Conservation (phyloP, 2,888 invertebrate genomes). For the Agelastica alni region DNA sequence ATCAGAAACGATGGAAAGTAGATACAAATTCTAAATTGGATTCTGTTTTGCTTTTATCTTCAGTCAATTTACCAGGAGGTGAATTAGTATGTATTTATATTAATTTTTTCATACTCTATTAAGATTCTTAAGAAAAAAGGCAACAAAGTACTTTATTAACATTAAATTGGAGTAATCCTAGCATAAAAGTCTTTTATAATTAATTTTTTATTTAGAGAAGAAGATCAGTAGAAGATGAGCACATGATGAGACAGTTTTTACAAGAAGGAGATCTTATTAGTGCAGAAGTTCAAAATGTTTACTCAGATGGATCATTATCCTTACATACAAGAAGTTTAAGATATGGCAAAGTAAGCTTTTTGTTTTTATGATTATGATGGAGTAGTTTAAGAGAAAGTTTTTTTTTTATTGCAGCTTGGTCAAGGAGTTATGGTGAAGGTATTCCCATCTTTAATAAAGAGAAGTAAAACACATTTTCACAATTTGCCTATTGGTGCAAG, state of each 20-base stretch:
- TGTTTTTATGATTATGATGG: background rate
- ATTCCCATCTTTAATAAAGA: slow-evolving; percentile 86
- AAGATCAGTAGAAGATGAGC: slow-evolving; percentile 93
- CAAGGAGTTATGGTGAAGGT: slow-evolving; percentile 91
- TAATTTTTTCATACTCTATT: no score
- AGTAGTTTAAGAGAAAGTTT: no score
- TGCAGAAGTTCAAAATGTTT: slow-evolving; percentile 95
- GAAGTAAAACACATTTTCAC: slow-evolving; percentile 95
- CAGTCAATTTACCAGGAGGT: slow-evolving; percentile 96
- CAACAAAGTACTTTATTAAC: no score
- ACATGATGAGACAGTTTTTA: slow-evolving; percentile 94
- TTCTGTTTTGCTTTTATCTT: slow-evolving; percentile 83
- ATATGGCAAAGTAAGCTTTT: slow-evolving; percentile 82
- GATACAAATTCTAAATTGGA: slow-evolving; percentile 91
- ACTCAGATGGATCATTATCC: slow-evolving; percentile 88
- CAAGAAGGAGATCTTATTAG: slow-evolving; percentile 96
- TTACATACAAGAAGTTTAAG: slow-evolving; percentile 94
- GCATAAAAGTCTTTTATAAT: no score
- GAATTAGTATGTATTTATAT: slow-evolving; percentile 72
- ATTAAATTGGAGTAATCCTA: no score
- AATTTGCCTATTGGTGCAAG: slow-evolving; percentile 89
- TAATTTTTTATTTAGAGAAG: no score
- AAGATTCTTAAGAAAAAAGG: no score
- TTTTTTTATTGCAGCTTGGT: slow-evolving; percentile 70
- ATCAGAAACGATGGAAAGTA: slow-evolving; percentile 93